Evolutionary conservation across 1,140 invertebrate genomes (phyloP), one percentile per base, ranked within the genome.

Genomic region (Orussus abietinus): DNA sequence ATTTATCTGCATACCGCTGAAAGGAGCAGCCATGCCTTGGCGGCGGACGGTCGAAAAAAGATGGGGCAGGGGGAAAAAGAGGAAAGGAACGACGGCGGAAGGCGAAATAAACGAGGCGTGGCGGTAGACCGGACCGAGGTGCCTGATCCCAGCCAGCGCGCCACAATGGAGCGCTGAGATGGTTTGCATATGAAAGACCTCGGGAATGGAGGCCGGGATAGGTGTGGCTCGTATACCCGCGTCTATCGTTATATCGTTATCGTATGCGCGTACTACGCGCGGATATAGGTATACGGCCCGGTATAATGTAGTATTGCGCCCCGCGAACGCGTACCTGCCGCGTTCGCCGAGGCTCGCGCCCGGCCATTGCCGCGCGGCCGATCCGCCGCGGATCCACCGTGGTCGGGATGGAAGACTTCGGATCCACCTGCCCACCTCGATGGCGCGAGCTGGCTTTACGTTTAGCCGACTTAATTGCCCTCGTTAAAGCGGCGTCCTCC

Each of bases 171-270:
- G 45, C 53, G 49, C 47, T 51, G 47, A 56, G 57, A 67, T 59
- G 55, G 48, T 65, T 68, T 68, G 62, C 65, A 68, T 69, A 67
- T 66, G 65, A 69, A 69, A 67, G 60, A 65, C 49, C 40, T 42
- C 45, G 45, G 53, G 57, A 59, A 47, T 52, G 31, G 42, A 45
- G 44, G 29, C 32, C 42, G 38, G 49, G 51, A 48, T 54, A 52
- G 43, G 45, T 53, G 51, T 36, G 13, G 17, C 42, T 34, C 42
- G 45, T 53, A 45, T n/a, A n/a, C n/a, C n/a, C n/a, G n/a, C 11
- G 52, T 44, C 42, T 36, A 51, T 54, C 51, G 53, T 57, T 57
- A 57, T 58, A 58, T 57, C 51, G 51, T 40, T 31, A 15, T 31
- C 25, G 21, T 34, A n/a, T n/a, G n/a, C n/a, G n/a, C n/a, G n/a